Conservation (phyloP, 2,888 invertebrate species). For the Noctua pronuba region DNA sequence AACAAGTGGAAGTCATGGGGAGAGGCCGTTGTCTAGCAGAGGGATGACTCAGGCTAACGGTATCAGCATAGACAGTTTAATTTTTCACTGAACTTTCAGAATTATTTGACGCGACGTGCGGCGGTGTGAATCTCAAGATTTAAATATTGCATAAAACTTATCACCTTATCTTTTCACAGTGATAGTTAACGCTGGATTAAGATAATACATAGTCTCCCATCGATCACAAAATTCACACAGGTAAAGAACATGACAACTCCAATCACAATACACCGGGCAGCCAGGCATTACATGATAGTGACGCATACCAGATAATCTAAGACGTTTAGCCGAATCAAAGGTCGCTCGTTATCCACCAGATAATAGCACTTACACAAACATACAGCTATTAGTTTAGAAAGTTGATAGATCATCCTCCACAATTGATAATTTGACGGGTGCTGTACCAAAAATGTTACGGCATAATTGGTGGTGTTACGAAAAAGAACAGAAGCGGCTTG, state of each 20-base stretch:
- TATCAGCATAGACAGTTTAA: neutral
- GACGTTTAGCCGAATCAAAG: conserved; percentile 67
- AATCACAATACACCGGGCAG: conserved; percentile 20
- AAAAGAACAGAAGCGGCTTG: conserved; percentile 33
- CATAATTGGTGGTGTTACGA: conserved; percentile 58
- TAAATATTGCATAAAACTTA: conserved; percentile 7
- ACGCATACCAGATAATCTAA: conserved; percentile 57
- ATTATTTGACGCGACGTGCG: neutral
- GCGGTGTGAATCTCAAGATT: neutral
- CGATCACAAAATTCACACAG: conserved; percentile 1
- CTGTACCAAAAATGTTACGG: conserved; percentile 54
- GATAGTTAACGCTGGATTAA: conserved; percentile 13
- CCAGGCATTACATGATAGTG: conserved; percentile 47
- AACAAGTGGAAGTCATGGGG: too few species aligned
- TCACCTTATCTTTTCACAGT: neutral
- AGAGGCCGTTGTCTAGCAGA: too few species aligned
- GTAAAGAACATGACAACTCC: conserved; percentile 24
- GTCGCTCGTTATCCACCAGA: conserved; percentile 63
- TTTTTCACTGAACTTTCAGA: neutral
- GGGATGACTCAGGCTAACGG: too few species aligned
- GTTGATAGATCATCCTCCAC: conserved; percentile 66
- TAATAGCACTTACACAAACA: conserved; percentile 62
- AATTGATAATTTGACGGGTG: conserved; percentile 66
- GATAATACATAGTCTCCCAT: neutral
- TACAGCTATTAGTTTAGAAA: conserved; percentile 58